Evolutionary conservation across 2,797 vertebrate genomes (phyloP).

Genomic region (Epinephelus coioides): DNA sequence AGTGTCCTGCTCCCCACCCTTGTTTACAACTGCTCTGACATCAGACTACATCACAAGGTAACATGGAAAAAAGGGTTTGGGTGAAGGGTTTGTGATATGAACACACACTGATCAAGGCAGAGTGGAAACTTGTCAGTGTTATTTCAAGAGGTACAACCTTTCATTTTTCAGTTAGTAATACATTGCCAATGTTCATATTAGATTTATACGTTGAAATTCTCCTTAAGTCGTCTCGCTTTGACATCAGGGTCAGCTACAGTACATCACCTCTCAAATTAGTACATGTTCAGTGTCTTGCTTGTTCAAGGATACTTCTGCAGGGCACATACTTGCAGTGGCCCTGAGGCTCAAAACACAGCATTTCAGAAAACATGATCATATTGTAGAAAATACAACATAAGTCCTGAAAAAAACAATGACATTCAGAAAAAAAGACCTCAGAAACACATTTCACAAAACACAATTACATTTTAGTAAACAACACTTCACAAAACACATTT

Average conservation of each 20-base stretch:
- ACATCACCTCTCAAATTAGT: background rate
- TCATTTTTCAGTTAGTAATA: background rate
- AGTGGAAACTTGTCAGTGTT: constrained; percentile 24
- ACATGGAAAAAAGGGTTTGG: constrained; percentile 34
- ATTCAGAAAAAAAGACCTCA: too few species aligned
- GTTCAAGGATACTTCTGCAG: background rate
- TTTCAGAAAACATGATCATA: too few species aligned
- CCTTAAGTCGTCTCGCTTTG: background rate
- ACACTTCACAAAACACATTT: too few species aligned
- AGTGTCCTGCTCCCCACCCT: constrained; percentile 48
- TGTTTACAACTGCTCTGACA: constrained; percentile 58
- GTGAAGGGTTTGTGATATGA: constrained; percentile 18
- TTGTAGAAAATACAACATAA: too few species aligned
- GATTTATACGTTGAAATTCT: background rate
- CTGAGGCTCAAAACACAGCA: too few species aligned
- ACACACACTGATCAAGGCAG: constrained; percentile 3
- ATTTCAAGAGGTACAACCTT: background rate
- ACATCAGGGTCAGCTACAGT: background rate
- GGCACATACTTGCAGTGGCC: too few species aligned
- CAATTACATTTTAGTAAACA: too few species aligned
- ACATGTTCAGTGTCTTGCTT: background rate
- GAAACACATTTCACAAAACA: too few species aligned
- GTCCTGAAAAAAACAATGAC: too few species aligned
- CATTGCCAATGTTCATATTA: background rate
- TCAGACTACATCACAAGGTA: constrained; percentile 42